Evolutionary conservation across 2,113 vertebrate species (phyloP), one percentile per base, ranked within the genome.

Genomic region (Mixornis gularis): DNA sequence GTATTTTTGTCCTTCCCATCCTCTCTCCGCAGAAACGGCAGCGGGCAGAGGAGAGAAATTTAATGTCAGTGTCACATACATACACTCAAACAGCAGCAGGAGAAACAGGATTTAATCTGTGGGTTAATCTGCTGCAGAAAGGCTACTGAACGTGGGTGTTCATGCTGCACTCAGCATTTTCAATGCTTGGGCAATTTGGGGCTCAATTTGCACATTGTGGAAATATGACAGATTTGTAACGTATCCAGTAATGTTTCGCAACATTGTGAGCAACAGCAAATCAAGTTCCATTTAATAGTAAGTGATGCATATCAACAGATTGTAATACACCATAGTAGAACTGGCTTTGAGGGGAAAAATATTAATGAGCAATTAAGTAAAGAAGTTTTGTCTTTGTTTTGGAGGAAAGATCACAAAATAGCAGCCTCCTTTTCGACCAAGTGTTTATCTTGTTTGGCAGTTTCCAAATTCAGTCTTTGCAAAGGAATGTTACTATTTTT

Each of bases 401-500:
- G 71, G 85, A 90, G 80, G 58, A 81, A 86, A 78, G 36, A 52
- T 92, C 43, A 85, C 30, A 59, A 74, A 91, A 51, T 11, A 46
- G 52, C 20, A 69, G 66, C n/a, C 59, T 89, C 20, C 62, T 77
- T 94, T 87, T 25, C 51, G 60, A 64, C 32, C 5, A 8, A n/a
- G 30, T 27, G 21, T 91, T 95, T 87, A 38, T 91, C 87, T 44
- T 59, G 71, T 73, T 87, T 1, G 19, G 43, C 52, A 89, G 55
- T 52, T 81, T 91, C 85, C 81, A 89, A 87, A 85, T 72, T 79
- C 71, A 89, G 81, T 24, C 74, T 83, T 66, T 89, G 74, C 44
- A 89, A 79, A 91, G 71, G 74, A 93, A 96, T 79, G 68, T 77
- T 91, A 29, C 89, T 94, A 85, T 89, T 93, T 96, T 95, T 93